phyloP scores from a whole-genome alignment of 2,113 vertebrate species.

The Emberiza fucata region DNA sequence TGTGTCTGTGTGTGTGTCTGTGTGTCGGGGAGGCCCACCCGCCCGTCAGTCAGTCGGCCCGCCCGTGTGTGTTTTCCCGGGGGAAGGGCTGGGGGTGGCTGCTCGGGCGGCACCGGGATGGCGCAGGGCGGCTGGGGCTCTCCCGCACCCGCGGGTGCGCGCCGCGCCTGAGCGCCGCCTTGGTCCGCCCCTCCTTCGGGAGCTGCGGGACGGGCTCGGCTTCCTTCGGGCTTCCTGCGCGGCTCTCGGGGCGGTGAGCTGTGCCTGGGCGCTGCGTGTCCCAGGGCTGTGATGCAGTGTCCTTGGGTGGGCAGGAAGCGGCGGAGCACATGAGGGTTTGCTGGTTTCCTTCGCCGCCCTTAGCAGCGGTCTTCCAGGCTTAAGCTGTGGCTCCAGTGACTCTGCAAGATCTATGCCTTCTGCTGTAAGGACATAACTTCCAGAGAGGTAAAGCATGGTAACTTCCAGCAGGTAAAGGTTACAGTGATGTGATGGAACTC shows the following conservation, averaged over 20 bases:
- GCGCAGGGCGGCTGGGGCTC: background rate
- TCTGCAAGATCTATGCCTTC: background rate
- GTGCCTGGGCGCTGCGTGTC: background rate
- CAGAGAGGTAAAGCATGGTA: background rate
- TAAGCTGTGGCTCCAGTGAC: background rate
- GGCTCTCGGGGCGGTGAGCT: background rate
- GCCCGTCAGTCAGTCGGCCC: no score
- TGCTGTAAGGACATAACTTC: background rate
- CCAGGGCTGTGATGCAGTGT: fast-evolving
- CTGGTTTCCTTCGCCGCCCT: background rate
- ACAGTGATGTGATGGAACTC: background rate
- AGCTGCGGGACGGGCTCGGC: background rate
- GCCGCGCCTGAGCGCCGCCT: background rate
- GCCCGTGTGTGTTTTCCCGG: background rate
- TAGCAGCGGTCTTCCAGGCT: background rate
- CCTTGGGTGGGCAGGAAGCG: background rate
- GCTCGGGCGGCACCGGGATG: background rate
- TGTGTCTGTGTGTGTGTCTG: no score
- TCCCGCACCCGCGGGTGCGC: background rate
- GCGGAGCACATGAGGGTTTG: background rate
- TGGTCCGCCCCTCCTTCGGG: background rate
- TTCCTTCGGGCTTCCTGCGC: background rate
- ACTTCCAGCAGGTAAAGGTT: background rate
- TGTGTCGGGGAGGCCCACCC: background rate
- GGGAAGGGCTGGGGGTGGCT: background rate